A percentile compares a stretch with the other conserved stretches of the same genome.
Evolutionary conservation across 64 coral and sea anemone genomes (phyloP).

Genomic region (Dendronephthya gigantea): DNA sequence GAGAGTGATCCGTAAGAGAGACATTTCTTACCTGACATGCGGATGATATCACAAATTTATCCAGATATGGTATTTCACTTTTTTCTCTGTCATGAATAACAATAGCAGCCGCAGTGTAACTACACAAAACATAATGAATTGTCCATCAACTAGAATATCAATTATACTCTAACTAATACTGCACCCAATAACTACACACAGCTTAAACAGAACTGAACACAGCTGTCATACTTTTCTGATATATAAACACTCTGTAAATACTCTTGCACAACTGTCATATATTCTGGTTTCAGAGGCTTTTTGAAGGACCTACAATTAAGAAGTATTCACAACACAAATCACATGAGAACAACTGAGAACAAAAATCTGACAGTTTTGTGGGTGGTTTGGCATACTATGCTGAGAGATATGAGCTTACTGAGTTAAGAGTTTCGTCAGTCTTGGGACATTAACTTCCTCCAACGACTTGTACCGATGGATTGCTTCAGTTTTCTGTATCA

Average conservation of each 20-base stretch:
- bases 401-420: slow-evolving; percentile 37
- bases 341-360: no score
- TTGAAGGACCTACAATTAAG: slow-evolving; percentile 65
- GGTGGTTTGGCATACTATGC: no score
- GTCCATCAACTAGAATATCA: neutral
- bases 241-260: slow-evolving; percentile 75
- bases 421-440: slow-evolving; percentile 46
- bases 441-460: slow-evolving; percentile 49
- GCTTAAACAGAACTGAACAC: neutral
- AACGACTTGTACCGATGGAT: slow-evolving; percentile 61
- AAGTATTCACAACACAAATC: no score
- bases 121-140: slow-evolving; percentile 10
- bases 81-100: slow-evolving; percentile 51
- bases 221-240: slow-evolving; percentile 58
- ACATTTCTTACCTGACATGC: slow-evolving; percentile 46
- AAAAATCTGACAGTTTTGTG: neutral
- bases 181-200: no score
- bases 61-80: slow-evolving; percentile 63
- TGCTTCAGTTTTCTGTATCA: slow-evolving; percentile 63
- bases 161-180: no score
- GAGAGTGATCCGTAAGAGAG: no score
- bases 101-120: slow-evolving; percentile 77
- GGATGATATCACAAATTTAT: slow-evolving; percentile 73
- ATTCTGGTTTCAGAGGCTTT: slow-evolving; percentile 55
- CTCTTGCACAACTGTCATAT: slow-evolving; percentile 47